These are phyloP conservation scores for Machimus rusticus DNA, from an alignment of 2,888 invertebrate genomes.

Conservation along the genomic window DNA sequence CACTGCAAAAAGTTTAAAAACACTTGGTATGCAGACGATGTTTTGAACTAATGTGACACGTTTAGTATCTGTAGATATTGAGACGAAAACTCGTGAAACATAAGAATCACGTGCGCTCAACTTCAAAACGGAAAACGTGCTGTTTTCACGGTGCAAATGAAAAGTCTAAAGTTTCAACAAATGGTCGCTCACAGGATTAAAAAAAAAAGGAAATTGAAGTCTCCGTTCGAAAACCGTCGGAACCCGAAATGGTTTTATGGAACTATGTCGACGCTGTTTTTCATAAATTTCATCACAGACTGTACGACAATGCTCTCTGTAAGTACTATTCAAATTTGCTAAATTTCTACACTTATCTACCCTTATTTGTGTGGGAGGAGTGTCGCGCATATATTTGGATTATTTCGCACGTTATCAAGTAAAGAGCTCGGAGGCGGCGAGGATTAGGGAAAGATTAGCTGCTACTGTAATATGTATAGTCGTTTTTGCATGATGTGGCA, in stretches of 20 bases:
- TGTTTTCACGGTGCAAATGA: neutral
- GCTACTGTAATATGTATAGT: neutral
- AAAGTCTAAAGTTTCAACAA: neutral
- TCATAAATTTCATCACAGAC: neutral
- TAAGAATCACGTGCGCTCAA: neutral
- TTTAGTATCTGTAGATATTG: neutral
- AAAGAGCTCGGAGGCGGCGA: neutral
- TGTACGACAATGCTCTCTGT: neutral
- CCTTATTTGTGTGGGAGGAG: neutral
- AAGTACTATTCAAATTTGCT: neutral
- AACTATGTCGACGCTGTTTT: neutral
- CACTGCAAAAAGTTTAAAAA: neutral
- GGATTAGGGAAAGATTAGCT: neutral
- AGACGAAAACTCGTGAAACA: neutral
- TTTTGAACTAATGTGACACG: neutral
- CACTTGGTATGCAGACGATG: neutral
- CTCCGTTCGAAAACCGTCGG: neutral
- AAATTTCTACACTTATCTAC: neutral
- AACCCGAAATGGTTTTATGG: neutral
- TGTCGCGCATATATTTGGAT: neutral
- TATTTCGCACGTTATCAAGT: neutral
- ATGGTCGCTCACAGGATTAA: neutral
- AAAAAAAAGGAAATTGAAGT: neutral
- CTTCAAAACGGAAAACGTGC: neutral
- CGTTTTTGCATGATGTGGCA: neutral